Base-by-base conservation (phyloP, 2,797 vertebrate genomes). In the Sebastes aleutianus region DNA sequence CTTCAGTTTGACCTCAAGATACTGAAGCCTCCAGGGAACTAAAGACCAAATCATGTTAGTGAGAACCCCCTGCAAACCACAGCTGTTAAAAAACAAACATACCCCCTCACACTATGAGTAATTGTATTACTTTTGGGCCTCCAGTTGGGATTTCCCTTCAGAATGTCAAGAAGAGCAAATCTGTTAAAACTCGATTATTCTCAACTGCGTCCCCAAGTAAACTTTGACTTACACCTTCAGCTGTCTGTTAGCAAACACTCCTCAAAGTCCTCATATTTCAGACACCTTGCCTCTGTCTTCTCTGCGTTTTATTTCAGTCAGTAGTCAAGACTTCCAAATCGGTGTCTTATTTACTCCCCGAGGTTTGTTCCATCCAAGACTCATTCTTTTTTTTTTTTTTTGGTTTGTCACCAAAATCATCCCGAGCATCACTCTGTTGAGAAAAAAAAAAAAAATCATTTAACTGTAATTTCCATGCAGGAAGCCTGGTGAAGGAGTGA, bases 381-480 rank as follows among this genome's bases (percentile, higher is more conserved):
- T 70, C 32, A 81, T 74, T 79, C 5, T 74, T 39, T 73, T 24
- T 18, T 4, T 4, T n/a, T 27, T 12, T 26, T 50, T 82, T 53
- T 79, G 63, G 63, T 89, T 71, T 70, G 76, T 68, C 53, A 22
- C 22, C 53, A 76, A 59, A 90, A 85, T 76, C 69, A 32, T 71
- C 79, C 36, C 31, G 8, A 5, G 50, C 68, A 67, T 84, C 75
- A 24, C 54, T 76, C 47, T 26, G 72, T 62, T 53, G 64, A 73
- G 74, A 56, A 16, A 72, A 61, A 24, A 24, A 79, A 82, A 74
- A 83, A 82, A 63, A 79, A 70, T 86, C 11, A 87, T 87, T 91
- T 82, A 79, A 83, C 83, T 84, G 78, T 88, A 80, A 89, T 90
- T 87, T 89, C 81, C 68, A 83, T 83, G 71, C 85, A 73, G 82